phyloP scores from a whole-genome alignment of 1,140 invertebrate genomes.

The Cotesia vestalis region DNA sequence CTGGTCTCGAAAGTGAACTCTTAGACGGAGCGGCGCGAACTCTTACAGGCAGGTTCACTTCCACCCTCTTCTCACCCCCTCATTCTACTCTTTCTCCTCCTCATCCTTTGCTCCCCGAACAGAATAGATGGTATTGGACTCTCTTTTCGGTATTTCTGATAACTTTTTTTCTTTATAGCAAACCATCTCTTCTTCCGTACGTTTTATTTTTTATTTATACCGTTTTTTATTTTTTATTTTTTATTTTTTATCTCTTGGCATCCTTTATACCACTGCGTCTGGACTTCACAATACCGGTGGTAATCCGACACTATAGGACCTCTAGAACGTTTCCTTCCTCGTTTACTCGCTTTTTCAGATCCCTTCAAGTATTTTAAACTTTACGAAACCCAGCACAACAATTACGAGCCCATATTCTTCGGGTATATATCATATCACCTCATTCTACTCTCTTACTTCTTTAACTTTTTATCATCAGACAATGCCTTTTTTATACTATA shows the following conservation, averaged over 20 bases:
- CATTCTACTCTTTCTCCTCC: conserved; percentile 33
- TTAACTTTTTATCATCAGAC: too few relatives aligned
- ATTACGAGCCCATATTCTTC: conserved; percentile 53
- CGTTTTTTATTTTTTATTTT: neutral
- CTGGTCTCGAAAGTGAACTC: conserved; percentile 25
- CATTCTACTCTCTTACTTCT: too few relatives aligned
- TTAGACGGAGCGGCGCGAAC: neutral
- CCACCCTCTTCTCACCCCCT: conserved; percentile 34
- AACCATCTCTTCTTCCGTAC: too few relatives aligned
- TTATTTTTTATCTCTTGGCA: neutral
- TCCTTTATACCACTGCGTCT: conserved; percentile 36
- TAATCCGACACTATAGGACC: conserved; percentile 52
- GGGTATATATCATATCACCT: conserved; percentile 42
- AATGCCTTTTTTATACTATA: too few relatives aligned
- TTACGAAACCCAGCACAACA: conserved; percentile 41
- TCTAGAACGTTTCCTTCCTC: conserved; percentile 15
- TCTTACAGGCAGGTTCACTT: neutral
- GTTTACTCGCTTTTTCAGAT: neutral
- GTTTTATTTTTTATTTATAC: neutral
- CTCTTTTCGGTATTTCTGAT: conserved; percentile 56
- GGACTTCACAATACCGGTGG: conserved; percentile 50
- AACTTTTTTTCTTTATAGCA: conserved; percentile 25
- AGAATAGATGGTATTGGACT: conserved; percentile 48
- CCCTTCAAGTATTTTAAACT: neutral
- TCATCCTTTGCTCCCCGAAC: conserved; percentile 26